Evolutionary conservation across 2,888 invertebrate species (phyloP), one percentile per base, ranked within the genome.

Genomic region (Parthenolecanium corni): DNA sequence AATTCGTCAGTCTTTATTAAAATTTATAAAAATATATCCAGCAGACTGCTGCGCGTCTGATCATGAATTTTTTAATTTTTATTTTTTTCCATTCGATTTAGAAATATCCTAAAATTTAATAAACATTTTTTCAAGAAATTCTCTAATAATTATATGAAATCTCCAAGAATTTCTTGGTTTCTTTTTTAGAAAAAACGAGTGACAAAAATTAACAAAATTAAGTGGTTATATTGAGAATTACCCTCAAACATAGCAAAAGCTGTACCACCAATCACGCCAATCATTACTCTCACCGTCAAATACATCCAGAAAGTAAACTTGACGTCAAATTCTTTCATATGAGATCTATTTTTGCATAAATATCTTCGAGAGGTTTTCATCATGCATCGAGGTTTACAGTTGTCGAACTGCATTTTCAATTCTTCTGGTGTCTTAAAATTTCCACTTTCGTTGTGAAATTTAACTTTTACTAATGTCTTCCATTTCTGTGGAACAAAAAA

Each of bases 231-330:
- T 4, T 31, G 31, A 9, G 9, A 31, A 31, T 31, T 49, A 67
- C 69, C 85, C 73, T 86, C 86, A 71, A 86, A 86, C 84, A 87
- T 85, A 24, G 85, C 85, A 71, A 84, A 85, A 0, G 84, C 81
- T 1, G 86, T 86, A 0, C 86, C 85, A 44, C 84, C 79, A 64
- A 85, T 82, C 64, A 85, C 82, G 20, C 83, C 83, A 46, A 76
- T 74, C 65, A 76, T 73, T 0, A 76, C 75, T 73, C 82, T 77
- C 66, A 85, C 80, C 49, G 76, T 77, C 36, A 85, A 76, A 71
- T 87, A 86, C 1, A 81, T 71, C 85, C 86, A 86, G 72, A 86
- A 86, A 0, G 86, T 86, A 62, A 85, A 73, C 1, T 74, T 72
- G 16, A 82, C 78, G 70, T 86, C 81, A 65, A 81, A 74, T 70